A percentile compares a stretch with the other conserved stretches of the same genome.
Evolutionary conservation across 2,113 vertebrate species (phyloP).

Genomic region (Silurus asotus): DNA sequence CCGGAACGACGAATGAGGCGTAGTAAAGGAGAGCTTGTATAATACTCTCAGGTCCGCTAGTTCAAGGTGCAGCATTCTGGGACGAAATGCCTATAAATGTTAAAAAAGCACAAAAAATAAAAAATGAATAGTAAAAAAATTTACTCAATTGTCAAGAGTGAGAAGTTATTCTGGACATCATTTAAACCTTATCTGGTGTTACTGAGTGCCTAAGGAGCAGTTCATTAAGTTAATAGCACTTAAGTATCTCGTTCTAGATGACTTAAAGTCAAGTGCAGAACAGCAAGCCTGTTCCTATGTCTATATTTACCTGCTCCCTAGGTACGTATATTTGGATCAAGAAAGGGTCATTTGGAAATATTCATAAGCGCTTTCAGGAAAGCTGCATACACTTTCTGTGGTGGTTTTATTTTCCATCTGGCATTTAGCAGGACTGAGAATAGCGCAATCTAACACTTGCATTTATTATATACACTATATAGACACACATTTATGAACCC

Average conservation of each 20-base stretch:
- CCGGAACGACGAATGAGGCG: constrained; percentile 52
- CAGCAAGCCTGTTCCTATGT: background rate
- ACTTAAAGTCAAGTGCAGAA: constrained; percentile 32
- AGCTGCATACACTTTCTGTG: background rate
- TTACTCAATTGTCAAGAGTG: background rate
- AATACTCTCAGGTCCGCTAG: constrained; percentile 47
- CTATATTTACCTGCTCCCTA: constrained; percentile 40
- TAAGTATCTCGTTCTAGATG: constrained; percentile 37
- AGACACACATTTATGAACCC: too few species aligned
- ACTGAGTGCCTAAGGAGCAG: constrained; percentile 49
- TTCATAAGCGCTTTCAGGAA: background rate
- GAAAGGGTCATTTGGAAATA: constrained; percentile 10
- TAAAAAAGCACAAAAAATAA: background rate
- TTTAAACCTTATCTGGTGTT: constrained; percentile 46
- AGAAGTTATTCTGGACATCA: constrained; percentile 42
- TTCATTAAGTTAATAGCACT: constrained; percentile 56
- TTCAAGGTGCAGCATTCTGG: constrained; percentile 32
- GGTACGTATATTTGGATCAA: constrained; percentile 20
- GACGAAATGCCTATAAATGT: background rate
- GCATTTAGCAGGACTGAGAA: constrained; percentile 2
- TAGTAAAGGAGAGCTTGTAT: constrained; percentile 49
- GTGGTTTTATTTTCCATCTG: constrained; percentile 1
- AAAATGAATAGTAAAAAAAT: too few species aligned
- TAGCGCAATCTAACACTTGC: background rate
- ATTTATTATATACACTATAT: background rate